Evolutionary conservation across 2,797 vertebrate species (phyloP).

Genomic region (Podarcis siculus): DNA sequence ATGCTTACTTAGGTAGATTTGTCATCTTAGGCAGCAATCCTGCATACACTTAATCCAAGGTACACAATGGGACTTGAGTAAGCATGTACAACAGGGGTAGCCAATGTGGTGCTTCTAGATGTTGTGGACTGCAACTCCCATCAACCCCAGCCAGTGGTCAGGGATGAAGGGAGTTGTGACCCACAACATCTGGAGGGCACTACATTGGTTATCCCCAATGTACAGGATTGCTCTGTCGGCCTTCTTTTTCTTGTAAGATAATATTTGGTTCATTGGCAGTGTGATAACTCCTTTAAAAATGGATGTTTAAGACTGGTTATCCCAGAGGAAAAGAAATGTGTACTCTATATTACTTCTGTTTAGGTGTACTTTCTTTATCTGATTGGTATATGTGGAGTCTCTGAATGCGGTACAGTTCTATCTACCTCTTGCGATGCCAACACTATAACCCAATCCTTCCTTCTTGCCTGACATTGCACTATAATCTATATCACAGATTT

Average conservation of each 20-base stretch:
- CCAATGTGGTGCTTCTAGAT: too few species aligned
- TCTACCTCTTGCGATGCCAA: not conserved
- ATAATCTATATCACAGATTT: too few species aligned
- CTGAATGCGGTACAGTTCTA: not conserved
- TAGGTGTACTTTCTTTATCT: not conserved
- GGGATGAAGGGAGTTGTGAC: too few species aligned
- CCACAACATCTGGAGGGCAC: too few species aligned
- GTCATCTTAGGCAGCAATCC: not conserved
- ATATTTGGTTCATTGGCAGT: not conserved
- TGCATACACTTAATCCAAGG: too few species aligned
- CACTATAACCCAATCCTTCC: not conserved
- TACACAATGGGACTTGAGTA: too few species aligned
- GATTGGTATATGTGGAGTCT: not conserved
- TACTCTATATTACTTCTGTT: not conserved
- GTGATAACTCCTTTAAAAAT: not conserved
- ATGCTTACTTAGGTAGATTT: too few species aligned
- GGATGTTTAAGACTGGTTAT: not conserved
- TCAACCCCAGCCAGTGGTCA: too few species aligned
- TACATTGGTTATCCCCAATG: too few species aligned
- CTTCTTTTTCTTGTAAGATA: conserved; percentile 23
- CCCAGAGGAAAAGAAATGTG: not conserved
- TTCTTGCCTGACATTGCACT: too few species aligned
- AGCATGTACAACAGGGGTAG: too few species aligned
- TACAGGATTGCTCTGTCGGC: not conserved
- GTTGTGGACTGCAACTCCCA: too few species aligned